Conservation (phyloP, 2,797 vertebrate genomes). For the Sandelia bainsii region DNA sequence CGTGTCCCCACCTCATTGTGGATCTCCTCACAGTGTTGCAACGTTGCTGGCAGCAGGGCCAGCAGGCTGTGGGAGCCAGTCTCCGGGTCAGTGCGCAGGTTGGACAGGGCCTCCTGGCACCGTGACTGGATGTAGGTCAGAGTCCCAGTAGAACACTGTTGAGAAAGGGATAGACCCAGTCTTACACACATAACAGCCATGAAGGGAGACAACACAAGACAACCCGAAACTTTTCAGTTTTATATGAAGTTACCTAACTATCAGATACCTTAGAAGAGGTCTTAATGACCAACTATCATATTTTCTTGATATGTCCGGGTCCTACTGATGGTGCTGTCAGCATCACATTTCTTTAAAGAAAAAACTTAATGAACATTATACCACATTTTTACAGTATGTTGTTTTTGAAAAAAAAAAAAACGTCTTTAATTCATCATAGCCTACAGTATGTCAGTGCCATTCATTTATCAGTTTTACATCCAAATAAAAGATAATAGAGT, state of each 20-base stretch:
- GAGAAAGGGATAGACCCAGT: slow-evolving; percentile 36
- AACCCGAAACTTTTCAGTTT: too few relatives aligned
- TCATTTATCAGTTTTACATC: neutral
- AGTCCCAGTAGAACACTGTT: slow-evolving; percentile 91
- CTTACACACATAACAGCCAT: slow-evolving; percentile 20
- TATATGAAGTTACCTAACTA: too few relatives aligned
- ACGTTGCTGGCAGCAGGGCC: slow-evolving; percentile 84
- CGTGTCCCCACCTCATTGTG: slow-evolving; percentile 92
- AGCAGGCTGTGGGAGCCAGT: slow-evolving; percentile 83
- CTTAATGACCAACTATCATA: neutral
- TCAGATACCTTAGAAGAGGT: neutral
- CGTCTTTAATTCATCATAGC: neutral
- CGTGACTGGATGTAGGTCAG: slow-evolving; percentile 91
- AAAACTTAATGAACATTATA: neutral
- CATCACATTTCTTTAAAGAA: neutral
- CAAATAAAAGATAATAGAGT: neutral
- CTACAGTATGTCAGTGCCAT: neutral
- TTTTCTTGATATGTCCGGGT: neutral
- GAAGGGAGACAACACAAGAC: neutral
- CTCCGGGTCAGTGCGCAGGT: slow-evolving; percentile 84
- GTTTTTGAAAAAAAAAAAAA: neutral
- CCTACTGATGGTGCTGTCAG: neutral
- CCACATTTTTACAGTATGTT: neutral
- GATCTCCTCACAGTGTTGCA: slow-evolving; percentile 92
- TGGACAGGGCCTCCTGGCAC: slow-evolving; percentile 90